phyloP scores from a whole-genome alignment of 2,888 invertebrate genomes.

The Lasioglossum malachurum region DNA sequence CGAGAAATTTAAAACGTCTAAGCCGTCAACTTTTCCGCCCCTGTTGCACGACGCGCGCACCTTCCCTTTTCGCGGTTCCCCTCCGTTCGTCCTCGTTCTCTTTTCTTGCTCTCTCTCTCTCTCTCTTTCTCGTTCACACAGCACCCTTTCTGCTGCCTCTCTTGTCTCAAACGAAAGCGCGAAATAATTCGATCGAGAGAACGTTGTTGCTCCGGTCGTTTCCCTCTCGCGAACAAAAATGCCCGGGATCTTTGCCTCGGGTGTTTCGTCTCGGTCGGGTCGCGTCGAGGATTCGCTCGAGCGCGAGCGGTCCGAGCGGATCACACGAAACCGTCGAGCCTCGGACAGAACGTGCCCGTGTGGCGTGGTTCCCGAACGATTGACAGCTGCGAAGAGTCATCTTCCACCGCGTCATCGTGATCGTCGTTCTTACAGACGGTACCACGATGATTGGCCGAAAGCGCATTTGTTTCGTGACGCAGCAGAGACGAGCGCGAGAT shows the following conservation, averaged over 20 bases:
- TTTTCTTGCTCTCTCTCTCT: background rate
- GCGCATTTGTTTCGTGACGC: slow-evolving; percentile 84
- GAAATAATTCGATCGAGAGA: background rate
- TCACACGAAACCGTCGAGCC: slow-evolving; percentile 42
- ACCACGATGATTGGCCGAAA: slow-evolving; percentile 79
- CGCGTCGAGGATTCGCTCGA: background rate
- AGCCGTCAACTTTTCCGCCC: slow-evolving; percentile 82
- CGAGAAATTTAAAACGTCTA: slow-evolving; percentile 83
- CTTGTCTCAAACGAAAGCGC: background rate
- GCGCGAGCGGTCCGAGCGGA: slow-evolving; percentile 8
- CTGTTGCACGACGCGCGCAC: slow-evolving; percentile 63
- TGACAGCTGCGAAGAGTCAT: slow-evolving; percentile 83
- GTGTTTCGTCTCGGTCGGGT: background rate
- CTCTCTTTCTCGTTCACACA: background rate
- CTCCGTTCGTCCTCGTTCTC: background rate
- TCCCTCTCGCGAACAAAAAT: background rate
- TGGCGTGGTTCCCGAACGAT: slow-evolving; percentile 69
- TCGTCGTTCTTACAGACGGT: slow-evolving; percentile 71
- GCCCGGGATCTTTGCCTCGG: background rate
- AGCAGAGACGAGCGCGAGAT: slow-evolving; percentile 75
- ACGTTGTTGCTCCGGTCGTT: background rate
- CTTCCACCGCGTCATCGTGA: slow-evolving; percentile 75
- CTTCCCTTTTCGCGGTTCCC: slow-evolving; percentile 30
- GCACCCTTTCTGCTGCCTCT: background rate
- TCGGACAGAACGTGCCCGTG: slow-evolving; percentile 34